These are phyloP conservation scores for Ctenodactylus gundi DNA, from an alignment of 2,113 vertebrate genomes.

Conservation along the genomic window DNA sequence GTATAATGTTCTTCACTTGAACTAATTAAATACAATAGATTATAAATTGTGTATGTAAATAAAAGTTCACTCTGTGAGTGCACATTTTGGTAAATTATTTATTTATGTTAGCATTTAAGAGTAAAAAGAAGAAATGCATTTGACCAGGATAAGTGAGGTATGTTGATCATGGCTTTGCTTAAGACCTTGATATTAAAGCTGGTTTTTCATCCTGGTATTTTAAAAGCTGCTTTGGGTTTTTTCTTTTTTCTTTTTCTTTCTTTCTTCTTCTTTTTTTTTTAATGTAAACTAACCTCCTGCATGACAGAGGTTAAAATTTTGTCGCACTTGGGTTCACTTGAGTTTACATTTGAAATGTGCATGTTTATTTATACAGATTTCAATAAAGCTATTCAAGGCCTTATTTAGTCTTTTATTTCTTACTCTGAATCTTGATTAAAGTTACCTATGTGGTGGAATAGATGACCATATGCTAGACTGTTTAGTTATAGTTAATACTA, in stretches of 20 bases:
- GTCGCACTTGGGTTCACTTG: constrained; percentile 99
- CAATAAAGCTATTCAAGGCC: constrained; percentile 99
- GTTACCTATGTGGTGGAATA: constrained; percentile 41
- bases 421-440: constrained; percentile 66
- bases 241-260: constrained; percentile 68
- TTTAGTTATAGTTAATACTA: constrained; percentile 38
- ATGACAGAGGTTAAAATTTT: constrained; percentile 96
- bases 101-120: constrained; percentile 99
- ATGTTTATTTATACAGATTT: constrained; percentile 99
- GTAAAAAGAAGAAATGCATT: constrained; percentile 89
- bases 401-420: constrained; percentile 84
- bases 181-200: constrained; percentile 90
- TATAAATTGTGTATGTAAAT: constrained; percentile 99
- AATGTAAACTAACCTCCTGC: constrained; percentile 94
- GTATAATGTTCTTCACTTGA: constrained; percentile 89
- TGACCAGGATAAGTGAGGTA: constrained; percentile 91
- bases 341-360: constrained; percentile 99
- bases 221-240: constrained; percentile 87
- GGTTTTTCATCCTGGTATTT: constrained; percentile 92
- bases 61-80: constrained; percentile 99
- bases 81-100: constrained; percentile 99
- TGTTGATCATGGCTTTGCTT: constrained; percentile 88
- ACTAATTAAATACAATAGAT: constrained; percentile 94
- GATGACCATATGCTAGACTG: constrained; percentile 26
- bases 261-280: constrained; percentile 79